Conservation (phyloP, 2,797 vertebrate genomes). For the Lycodopsis pacificus region DNA sequence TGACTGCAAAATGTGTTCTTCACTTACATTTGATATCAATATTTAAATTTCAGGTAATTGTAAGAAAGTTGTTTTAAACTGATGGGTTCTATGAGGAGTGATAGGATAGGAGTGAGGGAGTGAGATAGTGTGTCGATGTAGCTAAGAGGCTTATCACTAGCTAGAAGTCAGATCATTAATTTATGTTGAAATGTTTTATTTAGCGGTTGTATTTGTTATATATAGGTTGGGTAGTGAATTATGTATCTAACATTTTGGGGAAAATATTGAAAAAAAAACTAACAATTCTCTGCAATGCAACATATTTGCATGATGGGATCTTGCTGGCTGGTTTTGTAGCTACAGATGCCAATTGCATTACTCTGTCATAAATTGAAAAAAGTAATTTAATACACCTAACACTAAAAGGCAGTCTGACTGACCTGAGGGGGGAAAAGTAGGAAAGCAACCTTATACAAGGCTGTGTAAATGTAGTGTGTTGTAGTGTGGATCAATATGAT, state of each 20-base stretch:
- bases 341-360: neutral
- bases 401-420: neutral
- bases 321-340: neutral
- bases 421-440: neutral
- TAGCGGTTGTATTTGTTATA: neutral
- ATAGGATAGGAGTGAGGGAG: too few species aligned
- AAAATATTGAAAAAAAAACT: neutral
- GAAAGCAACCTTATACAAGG: neutral
- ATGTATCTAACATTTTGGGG: neutral
- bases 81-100: neutral
- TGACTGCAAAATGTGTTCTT: neutral
- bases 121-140: neutral
- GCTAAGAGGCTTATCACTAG: neutral
- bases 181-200: neutral
- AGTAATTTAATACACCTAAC: neutral
- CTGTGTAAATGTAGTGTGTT: neutral
- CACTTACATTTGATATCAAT: neutral
- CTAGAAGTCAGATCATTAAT: neutral
- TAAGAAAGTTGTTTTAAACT: neutral
- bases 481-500: constrained; percentile 8
- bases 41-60: neutral
- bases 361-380: constrained; percentile 9
- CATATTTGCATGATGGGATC: neutral
- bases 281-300: neutral
- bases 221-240: neutral